Evolutionary conservation across 1,140 invertebrate genomes (phyloP).

Genomic region (Lepidurus packardi): DNA sequence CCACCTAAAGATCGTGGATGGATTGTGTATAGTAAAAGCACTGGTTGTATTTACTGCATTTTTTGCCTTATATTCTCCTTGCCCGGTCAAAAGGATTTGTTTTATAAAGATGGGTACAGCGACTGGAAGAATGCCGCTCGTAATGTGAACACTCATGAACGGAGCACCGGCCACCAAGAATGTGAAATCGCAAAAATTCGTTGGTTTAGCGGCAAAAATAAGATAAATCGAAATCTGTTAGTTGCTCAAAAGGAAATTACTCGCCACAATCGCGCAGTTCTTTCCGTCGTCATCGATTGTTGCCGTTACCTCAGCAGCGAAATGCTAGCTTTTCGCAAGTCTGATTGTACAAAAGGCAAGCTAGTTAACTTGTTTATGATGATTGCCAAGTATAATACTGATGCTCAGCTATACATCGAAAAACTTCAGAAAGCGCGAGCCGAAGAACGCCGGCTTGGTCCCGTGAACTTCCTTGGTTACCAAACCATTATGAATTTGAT

Average conservation of each 20-base stretch:
- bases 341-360: constrained; percentile 3
- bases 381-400: constrained; percentile 7
- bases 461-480: too few species aligned
- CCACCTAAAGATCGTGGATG: background rate
- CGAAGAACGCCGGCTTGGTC: too few species aligned
- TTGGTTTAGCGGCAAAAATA: constrained; percentile 6
- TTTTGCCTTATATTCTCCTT: background rate
- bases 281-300: background rate
- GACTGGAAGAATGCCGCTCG: background rate
- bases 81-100: background rate
- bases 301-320: constrained; percentile 7
- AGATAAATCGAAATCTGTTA: background rate
- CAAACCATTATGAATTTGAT: too few species aligned
- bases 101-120: background rate
- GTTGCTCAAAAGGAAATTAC: background rate
- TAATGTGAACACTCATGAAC: background rate
- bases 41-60: background rate
- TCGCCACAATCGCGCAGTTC: background rate
- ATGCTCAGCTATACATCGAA: background rate
- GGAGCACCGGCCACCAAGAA: background rate
- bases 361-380: constrained; percentile 1
- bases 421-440: too few species aligned
- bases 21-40: constrained; percentile 8
- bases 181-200: background rate
- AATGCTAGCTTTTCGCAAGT: constrained; percentile 1